These are phyloP conservation scores for Simalia tracyae DNA, from an alignment of 2,797 vertebrate species.

Conservation along the genomic window DNA sequence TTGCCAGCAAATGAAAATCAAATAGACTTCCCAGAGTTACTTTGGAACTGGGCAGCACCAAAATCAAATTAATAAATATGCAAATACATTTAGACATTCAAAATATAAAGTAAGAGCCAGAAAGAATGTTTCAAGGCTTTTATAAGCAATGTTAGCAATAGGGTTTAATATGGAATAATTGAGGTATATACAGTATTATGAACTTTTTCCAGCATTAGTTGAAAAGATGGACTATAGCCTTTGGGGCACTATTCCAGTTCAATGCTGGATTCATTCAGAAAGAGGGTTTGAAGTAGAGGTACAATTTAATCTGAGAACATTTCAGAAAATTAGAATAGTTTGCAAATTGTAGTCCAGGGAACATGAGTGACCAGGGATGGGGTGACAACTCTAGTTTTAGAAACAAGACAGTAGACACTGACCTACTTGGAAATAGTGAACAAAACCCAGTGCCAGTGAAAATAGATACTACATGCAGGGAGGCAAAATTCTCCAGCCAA, in stretches of 20 bases:
- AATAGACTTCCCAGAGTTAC: too few species aligned
- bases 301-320: not conserved
- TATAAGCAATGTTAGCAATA: not conserved
- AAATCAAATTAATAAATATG: too few species aligned
- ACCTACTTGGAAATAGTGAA: slow-evolving; percentile 4
- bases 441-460: not conserved
- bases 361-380: not conserved
- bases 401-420: not conserved
- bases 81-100: not conserved
- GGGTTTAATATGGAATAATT: slow-evolving; percentile 12
- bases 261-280: slow-evolving; percentile 2
- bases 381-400: not conserved
- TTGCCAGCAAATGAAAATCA: not conserved
- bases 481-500: not conserved
- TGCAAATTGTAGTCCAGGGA: slow-evolving; percentile 18
- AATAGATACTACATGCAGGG: not conserved
- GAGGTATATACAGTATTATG: not conserved
- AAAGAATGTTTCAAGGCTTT: not conserved
- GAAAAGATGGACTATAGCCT: slow-evolving; percentile 14
- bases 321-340: not conserved
- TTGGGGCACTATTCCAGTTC: slow-evolving; percentile 17
- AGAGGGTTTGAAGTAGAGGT: not conserved
- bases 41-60: too few species aligned
- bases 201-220: slow-evolving; percentile 7
- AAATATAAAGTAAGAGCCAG: not conserved